phyloP scores from a whole-genome alignment of 2,888 invertebrate species.

The Papilio demoleus region DNA sequence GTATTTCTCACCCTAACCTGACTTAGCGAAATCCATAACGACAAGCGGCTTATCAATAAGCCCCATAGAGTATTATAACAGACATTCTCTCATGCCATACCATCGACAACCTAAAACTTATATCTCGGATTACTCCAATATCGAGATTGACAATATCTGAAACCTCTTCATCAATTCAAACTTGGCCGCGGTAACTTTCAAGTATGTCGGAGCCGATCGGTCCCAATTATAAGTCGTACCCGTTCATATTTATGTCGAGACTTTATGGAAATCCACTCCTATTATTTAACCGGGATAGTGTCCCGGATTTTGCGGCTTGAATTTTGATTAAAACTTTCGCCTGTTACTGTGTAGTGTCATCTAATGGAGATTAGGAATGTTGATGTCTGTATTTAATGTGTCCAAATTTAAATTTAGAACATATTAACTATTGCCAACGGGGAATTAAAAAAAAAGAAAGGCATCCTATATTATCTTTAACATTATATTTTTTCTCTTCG shows the following conservation, averaged over 20 bases:
- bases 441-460: too few species aligned
- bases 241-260: conserved; percentile 33
- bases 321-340: conserved; percentile 39
- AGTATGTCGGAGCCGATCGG: conserved; percentile 35
- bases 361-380: conserved; percentile 1
- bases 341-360: conserved; percentile 11
- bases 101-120: conserved; percentile 63
- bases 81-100: conserved; percentile 47
- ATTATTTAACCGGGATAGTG: conserved; percentile 31
- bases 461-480: too few species aligned
- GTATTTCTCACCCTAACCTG: conserved; percentile 42
- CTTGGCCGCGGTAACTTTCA: conserved; percentile 34
- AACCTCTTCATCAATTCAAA: conserved; percentile 38
- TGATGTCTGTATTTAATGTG: not conserved
- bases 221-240: conserved; percentile 37
- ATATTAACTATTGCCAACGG: too few species aligned
- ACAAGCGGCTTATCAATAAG: conserved; percentile 61
- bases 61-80: conserved; percentile 48
- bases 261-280: conserved; percentile 34
- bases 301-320: conserved; percentile 32
- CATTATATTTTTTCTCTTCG: too few species aligned
- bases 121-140: conserved; percentile 62
- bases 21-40: conserved; percentile 44
- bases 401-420: not conserved
- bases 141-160: conserved; percentile 48